Evolutionary conservation across 1,140 invertebrate genomes (phyloP).

Genomic region (Conus ventricosus): DNA sequence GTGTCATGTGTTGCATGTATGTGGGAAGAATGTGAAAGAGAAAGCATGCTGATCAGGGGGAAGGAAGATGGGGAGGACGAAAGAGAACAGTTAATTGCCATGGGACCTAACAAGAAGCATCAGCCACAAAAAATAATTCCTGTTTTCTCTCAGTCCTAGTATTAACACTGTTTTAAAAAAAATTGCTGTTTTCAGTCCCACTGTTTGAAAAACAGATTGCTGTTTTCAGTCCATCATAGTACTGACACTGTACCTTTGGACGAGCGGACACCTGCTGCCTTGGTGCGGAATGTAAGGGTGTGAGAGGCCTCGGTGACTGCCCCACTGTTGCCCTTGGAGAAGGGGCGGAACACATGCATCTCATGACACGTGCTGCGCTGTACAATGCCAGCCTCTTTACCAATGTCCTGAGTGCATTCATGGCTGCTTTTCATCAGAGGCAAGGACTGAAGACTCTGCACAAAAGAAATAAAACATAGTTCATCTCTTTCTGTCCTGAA

Average conservation of each 20-base stretch:
- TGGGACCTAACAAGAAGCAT: too few relatives aligned
- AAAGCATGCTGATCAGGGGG: too few relatives aligned
- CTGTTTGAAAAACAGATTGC: too few relatives aligned
- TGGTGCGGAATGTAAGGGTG: slow-evolving; percentile 75
- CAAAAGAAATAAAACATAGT: background rate
- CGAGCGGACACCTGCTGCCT: slow-evolving; percentile 31
- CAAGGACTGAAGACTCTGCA: slow-evolving; percentile 81
- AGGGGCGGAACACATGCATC: slow-evolving; percentile 86
- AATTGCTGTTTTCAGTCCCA: too few relatives aligned
- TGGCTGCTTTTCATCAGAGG: slow-evolving; percentile 86
- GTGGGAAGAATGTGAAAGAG: too few relatives aligned
- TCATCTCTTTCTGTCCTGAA: background rate
- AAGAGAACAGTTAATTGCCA: too few relatives aligned
- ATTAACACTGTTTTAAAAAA: too few relatives aligned
- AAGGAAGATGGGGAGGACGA: too few relatives aligned
- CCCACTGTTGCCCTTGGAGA: slow-evolving; percentile 85
- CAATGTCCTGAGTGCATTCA: slow-evolving; percentile 86
- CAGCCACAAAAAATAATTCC: too few relatives aligned
- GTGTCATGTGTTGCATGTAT: too few relatives aligned
- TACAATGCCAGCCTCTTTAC: slow-evolving; percentile 87
- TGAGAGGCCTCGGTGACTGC: slow-evolving; percentile 82
- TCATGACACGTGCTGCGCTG: slow-evolving; percentile 85
- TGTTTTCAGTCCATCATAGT: too few relatives aligned
- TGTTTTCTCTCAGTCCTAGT: too few relatives aligned
- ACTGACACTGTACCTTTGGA: slow-evolving; percentile 25